phyloP scores from a whole-genome alignment of 35 echinoderm and acorn worm genomes.

The Patiria miniata region DNA sequence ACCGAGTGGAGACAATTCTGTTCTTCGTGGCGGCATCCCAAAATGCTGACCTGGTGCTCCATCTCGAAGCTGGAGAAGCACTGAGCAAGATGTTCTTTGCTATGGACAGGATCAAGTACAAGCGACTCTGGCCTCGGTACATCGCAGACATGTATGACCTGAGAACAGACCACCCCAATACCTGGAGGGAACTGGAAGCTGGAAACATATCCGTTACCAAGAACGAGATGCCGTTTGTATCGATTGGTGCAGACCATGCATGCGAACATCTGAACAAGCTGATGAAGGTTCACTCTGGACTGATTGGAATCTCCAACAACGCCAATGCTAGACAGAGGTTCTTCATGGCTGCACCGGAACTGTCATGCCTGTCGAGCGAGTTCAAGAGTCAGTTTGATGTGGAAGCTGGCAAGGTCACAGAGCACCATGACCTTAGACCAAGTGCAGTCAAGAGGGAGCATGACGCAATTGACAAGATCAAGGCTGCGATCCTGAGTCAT shows the following conservation, averaged over 20 bases:
- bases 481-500: too few species aligned
- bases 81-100: not conserved
- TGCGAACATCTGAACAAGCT: not conserved
- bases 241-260: too few species aligned
- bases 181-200: not conserved
- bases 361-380: not conserved
- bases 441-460: too few species aligned
- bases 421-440: too few species aligned
- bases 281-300: not conserved
- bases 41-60: not conserved
- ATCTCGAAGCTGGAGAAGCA: not conserved
- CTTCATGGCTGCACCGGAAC: too few species aligned
- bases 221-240: not conserved
- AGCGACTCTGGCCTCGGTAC: not conserved
- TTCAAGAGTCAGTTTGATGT: not conserved
- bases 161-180: not conserved
- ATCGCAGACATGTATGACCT: not conserved
- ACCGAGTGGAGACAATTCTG: slow-evolving; percentile 21
- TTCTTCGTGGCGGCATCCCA: too few species aligned
- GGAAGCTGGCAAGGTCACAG: too few species aligned
- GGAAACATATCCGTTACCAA: not conserved
- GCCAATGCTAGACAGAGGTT: not conserved
- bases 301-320: not conserved
- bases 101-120: not conserved
- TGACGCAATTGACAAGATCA: too few species aligned